A percentile compares a stretch with the other conserved stretches of the same genome.
Conservation (phyloP, 2,888 invertebrate species). For the Tuta absoluta region DNA sequence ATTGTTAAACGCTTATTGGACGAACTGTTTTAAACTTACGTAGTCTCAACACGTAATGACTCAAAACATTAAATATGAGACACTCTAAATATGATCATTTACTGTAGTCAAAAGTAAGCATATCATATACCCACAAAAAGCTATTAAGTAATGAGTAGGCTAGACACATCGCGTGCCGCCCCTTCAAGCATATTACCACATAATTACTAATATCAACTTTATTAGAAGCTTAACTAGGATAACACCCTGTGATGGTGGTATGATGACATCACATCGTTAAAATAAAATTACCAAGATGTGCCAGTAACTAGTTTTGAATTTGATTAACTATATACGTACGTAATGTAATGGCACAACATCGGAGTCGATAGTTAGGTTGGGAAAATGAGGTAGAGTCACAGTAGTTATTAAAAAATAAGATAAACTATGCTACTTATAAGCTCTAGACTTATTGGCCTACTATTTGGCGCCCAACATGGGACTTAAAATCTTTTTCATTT, state of each 20-base stretch:
- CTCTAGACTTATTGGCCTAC: neutral
- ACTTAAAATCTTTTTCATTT: neutral
- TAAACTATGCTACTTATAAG: neutral
- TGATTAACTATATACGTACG: neutral
- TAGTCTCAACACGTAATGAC: too few relatives aligned
- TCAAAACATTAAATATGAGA: too few relatives aligned
- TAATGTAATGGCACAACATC: neutral
- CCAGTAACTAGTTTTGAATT: slow-evolving; percentile 12
- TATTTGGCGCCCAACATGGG: neutral
- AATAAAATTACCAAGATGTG: slow-evolving; percentile 10
- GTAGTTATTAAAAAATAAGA: neutral
- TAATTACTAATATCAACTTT: slow-evolving; percentile 25
- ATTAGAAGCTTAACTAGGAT: slow-evolving; percentile 11
- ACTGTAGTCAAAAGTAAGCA: neutral
- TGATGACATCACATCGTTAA: slow-evolving; percentile 6
- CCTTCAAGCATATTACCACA: slow-evolving; percentile 4
- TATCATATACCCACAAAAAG: neutral
- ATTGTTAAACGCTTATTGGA: too few relatives aligned
- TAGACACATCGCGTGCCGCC: slow-evolving; percentile 6
- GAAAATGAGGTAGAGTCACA: neutral
- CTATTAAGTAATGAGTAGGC: neutral
- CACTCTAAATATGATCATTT: too few relatives aligned
- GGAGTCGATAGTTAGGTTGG: neutral
- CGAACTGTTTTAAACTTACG: too few relatives aligned
- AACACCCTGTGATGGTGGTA: neutral